Base-by-base conservation (phyloP, 1,140 invertebrate species). In the Acromyrmex heyeri region DNA sequence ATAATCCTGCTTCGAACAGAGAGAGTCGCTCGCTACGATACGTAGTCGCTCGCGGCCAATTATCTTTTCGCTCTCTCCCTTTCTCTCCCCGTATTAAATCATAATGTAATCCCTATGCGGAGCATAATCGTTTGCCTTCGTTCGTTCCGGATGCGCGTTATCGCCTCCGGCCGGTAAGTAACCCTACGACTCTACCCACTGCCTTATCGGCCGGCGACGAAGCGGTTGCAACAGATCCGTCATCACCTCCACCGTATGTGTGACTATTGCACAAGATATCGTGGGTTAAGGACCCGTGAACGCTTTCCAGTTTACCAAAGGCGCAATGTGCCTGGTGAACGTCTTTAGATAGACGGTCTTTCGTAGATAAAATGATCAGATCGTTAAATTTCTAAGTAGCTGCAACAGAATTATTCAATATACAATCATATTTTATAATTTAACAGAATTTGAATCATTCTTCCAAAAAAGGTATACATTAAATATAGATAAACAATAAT, bases 181-280 rank as follows among this genome's bases (percentile, higher is more conserved):
- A 92, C 85, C 87, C 87, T 85, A 91, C 90, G 83, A 87, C 79
- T 92, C 88, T 81, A 91, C 82, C 91, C 88, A 59, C 79, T 90
- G 85, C 87, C 83, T 91, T 93, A 93, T 93, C 92, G 90, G 92
- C 86, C 88, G 89, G 89, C 91, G 90, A 91, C 90, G 90, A 92
- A 86, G 88, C 86, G 87, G 48, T 72, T 21, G 50, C 50, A 88
- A 83, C 38, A 38, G 78, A 55, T 73, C 38, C 67, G 91, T 92
- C 91, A 85, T 91, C 88, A 92, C 89, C 86, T 91, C 83, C 27
- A 1, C 30, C 48, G 14, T 16, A 30, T 81, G 50, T 55, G 65
- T 48, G 87, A 91, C 87, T 87, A 91, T 92, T 91, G 86, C 88
- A 86, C 73, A 86, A 92, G 90, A 92, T 93, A 92, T 86, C 90